Evolutionary conservation across 2,797 vertebrate genomes (phyloP), one percentile per base, ranked within the genome.

Genomic region (Crenichthys baileyi): DNA sequence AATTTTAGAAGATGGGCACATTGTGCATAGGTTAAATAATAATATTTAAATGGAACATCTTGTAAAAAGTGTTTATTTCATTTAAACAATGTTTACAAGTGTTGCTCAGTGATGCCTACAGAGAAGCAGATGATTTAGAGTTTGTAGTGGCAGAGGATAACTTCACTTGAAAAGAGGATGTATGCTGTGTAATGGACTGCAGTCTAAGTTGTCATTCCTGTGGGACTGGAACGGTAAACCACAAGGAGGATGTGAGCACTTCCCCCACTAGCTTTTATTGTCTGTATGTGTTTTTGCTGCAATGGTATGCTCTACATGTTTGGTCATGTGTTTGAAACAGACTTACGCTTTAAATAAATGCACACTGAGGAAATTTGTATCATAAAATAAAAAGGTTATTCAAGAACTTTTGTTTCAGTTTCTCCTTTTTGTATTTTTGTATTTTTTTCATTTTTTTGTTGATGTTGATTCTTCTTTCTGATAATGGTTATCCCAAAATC

Each of bases 191-290:
- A n/a, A 71, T 65, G 68, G 74, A 79, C 61, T 83, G 68, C 46
- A 6, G 22, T 41, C 13, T 53, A 26, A 87, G 78, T 51, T 22
- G 31, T 71, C 7, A n/a, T 3, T 83, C 51, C 75, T 65, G 46
- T 26, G 68, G 70, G 26, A 86, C 71, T 73, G 39, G n/a, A 83
- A 72, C 4, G 67, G 24, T 73, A 88, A 83, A 75, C 56, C 79
- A 81, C 76, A 7, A 39, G 51, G 71, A 85, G 80, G 68, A 79
- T 75, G 79, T 77, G 56, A 48, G 48, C 48, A 70, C 70, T 86
- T 87, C 79, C 75, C 70, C 78, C 16, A 26, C 5, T 2, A 55
- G 46, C 63, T 39, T 8, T 67, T 29, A 46, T 76, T 50, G 41
- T 26, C 70, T 60, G 60, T 63, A 12, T 71, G 70, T 81, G 61